These are phyloP conservation scores for Pandemis heparana DNA, from an alignment of 2,888 invertebrate species.

Conservation along the genomic window DNA sequence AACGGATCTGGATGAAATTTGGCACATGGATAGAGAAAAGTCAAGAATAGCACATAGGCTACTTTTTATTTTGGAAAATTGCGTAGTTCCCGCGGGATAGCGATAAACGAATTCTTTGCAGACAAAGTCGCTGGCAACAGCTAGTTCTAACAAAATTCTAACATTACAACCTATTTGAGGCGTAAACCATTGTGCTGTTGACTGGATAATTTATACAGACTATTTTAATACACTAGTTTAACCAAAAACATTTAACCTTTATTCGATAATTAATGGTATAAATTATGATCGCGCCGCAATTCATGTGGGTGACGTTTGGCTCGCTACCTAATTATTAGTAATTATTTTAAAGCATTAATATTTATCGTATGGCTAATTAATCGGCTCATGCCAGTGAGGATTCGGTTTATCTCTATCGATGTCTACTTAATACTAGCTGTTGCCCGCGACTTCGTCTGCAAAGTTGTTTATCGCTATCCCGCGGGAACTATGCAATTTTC, in stretches of 20 bases:
- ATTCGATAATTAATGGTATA: conserved; percentile 11
- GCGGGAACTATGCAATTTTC: no score
- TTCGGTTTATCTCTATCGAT: background rate
- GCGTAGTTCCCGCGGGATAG: no score
- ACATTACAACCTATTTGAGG: background rate
- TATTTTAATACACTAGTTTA: background rate
- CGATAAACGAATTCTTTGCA: no score
- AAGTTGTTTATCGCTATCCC: no score
- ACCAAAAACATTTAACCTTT: background rate
- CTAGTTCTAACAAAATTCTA: no score
- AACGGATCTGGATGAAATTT: no score
- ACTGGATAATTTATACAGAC: background rate
- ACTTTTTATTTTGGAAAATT: no score
- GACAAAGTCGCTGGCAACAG: no score
- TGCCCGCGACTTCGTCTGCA: no score
- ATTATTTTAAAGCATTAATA: conserved; percentile 2
- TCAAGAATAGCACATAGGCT: no score
- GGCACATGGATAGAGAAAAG: no score
- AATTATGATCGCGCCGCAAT: background rate
- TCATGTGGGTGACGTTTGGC: conserved; percentile 4
- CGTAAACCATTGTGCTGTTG: background rate
- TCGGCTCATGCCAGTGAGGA: background rate
- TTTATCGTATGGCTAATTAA: background rate
- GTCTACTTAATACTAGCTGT: background rate
- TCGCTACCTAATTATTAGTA: conserved; percentile 16